Percentiles rank a stretch among this genome's conserved stretches.
Conservation (phyloP, 2,888 invertebrate species). For the Cetonia aurata region DNA sequence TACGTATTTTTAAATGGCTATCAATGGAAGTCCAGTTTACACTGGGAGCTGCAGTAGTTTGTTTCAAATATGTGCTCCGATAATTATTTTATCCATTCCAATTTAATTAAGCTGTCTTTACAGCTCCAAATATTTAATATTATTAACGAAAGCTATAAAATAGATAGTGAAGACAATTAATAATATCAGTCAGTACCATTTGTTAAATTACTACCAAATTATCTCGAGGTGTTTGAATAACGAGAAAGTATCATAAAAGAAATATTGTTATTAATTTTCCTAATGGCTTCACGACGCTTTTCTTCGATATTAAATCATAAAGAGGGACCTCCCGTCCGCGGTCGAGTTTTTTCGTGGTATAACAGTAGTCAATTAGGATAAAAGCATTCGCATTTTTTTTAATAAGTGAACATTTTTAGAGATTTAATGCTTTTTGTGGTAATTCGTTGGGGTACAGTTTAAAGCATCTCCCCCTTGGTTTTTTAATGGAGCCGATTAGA, state of each 20-base stretch:
- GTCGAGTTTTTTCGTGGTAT: conserved; percentile 24
- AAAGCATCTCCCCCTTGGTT: conserved; percentile 21
- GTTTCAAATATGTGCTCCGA: too few species aligned
- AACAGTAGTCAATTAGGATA: conserved; percentile 39
- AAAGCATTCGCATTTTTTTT: conserved; percentile 39
- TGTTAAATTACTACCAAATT: conserved; percentile 27
- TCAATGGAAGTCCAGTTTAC: too few species aligned
- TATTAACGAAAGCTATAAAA: too few species aligned
- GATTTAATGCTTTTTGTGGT: conserved; percentile 30
- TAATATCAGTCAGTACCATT: conserved; percentile 22
- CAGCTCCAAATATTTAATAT: too few species aligned
- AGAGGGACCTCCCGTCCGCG: conserved; percentile 27
- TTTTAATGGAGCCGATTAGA: conserved; percentile 28
- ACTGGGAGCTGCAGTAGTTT: too few species aligned
- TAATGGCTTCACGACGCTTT: conserved; percentile 34
- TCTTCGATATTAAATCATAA: conserved; percentile 35
- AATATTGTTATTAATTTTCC: conserved; percentile 39
- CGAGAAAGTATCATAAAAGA: conserved; percentile 26
- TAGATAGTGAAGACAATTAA: conserved; percentile 12
- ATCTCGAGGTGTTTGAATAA: conserved; percentile 26
- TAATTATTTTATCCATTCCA: too few species aligned
- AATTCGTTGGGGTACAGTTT: conserved; percentile 32
- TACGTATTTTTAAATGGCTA: too few species aligned
- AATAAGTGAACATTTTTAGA: conserved; percentile 37
- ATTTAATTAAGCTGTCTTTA: too few species aligned